Evolutionary conservation across 1,140 invertebrate genomes (phyloP), one percentile per base, ranked within the genome.

Genomic region (Sarcophaga bullata): DNA sequence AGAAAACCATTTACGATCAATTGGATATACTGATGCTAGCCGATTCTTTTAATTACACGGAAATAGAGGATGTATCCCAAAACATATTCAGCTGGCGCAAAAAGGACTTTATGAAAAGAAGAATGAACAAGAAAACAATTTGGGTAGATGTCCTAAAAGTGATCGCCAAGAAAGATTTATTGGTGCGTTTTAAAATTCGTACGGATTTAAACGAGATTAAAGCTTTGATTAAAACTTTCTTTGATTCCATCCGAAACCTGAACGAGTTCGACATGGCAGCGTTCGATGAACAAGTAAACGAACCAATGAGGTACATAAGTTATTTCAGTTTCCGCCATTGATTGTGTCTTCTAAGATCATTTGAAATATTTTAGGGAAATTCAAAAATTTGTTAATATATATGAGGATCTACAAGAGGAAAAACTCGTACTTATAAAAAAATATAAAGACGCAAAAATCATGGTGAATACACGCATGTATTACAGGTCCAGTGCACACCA

Each of bases 81-180:
- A 48, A 48, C 48, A 9, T 76, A 2, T 76, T 76, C 13, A 49
- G 47, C n/a, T 76, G 73, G 46, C 17, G 46, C 8, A 15, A 76
- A 8, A n/a, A 49, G 6, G 46, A 76, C 1, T 76, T 76, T 15
- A 6, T 76, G 73, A n/a, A 76, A 76, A 15, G 73, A 48, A 15
- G 73, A 49, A 4, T 8, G n/a, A n/a, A 49, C 10, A 15, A 48
- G 48, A 76, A 76, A n/a, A 48, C 46, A 48, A 47, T 76, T 15
- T 76, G 73, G 73, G 46, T 76, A 8, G 73, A 76, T 76, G 73
- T 76, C 5, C 8, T 76, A 13, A 15, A 48, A 8, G 48, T 47
- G 46, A 15, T 48, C 17, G 17, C 46, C 8, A 76, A 7, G 0
- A 6, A 5, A 49, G 48, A 47, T 15, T 76, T 46, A 17, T 76